phyloP scores from a whole-genome alignment of 1,140 invertebrate species.

The Bombus sibiricus region DNA sequence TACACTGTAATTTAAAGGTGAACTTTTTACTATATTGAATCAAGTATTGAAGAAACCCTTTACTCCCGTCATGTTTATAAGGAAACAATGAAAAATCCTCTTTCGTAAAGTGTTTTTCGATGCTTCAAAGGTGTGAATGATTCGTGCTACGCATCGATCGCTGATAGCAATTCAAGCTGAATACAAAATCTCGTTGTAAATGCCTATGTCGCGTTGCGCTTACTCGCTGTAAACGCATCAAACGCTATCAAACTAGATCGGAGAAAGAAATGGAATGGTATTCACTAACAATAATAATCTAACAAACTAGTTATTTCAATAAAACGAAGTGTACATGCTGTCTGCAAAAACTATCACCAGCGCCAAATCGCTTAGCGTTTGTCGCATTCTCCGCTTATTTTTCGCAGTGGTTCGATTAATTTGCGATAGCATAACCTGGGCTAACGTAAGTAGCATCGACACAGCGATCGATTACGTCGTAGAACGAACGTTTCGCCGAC shows the following conservation, averaged over 20 bases:
- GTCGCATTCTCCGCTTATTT: slow-evolving; percentile 53
- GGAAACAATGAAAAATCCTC: background rate
- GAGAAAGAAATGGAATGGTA: slow-evolving; percentile 18
- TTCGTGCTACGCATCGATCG: slow-evolving; percentile 64
- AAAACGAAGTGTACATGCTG: slow-evolving; percentile 19
- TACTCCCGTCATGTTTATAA: background rate
- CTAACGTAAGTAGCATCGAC: slow-evolving; percentile 42
- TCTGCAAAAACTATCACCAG: slow-evolving; percentile 45
- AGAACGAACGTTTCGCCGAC: slow-evolving; percentile 54
- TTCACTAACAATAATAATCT: slow-evolving; percentile 2
- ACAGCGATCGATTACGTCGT: slow-evolving; percentile 65
- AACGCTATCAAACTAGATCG: background rate
- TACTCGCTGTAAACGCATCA: background rate
- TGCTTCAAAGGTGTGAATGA: slow-evolving; percentile 17
- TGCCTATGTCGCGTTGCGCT: background rate
- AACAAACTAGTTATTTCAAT: background rate
- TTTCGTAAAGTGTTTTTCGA: slow-evolving; percentile 31
- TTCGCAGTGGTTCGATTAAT: slow-evolving; percentile 47
- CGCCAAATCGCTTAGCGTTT: slow-evolving; percentile 42
- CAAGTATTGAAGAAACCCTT: too few species aligned
- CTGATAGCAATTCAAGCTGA: slow-evolving; percentile 40
- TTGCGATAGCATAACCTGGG: slow-evolving; percentile 56
- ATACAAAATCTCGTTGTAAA: background rate
- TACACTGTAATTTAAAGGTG: background rate
- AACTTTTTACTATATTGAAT: background rate